Evolutionary conservation across 2,888 invertebrate species (phyloP).

Genomic region (Polietes domitor): DNA sequence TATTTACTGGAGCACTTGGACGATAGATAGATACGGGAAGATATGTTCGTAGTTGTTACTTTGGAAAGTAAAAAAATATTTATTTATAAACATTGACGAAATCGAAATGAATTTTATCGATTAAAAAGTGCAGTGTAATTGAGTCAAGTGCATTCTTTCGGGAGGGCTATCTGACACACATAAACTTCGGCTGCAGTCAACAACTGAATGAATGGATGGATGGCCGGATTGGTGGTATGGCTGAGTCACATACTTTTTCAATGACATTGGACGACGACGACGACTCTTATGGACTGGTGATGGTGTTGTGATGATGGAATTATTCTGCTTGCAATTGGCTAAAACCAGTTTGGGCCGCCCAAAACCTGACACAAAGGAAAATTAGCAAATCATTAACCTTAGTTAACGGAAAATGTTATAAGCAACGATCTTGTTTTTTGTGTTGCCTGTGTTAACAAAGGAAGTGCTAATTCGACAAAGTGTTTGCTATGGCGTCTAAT

Average conservation of each 20-base stretch:
- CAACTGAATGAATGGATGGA: neutral
- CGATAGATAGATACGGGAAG: too few species aligned
- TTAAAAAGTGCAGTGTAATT: neutral
- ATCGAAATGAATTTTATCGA: neutral
- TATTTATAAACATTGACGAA: conserved; percentile 6
- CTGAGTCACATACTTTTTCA: neutral
- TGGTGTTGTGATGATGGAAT: neutral
- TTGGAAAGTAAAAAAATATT: neutral
- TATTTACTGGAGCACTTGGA: neutral
- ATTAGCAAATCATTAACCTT: conserved; percentile 52
- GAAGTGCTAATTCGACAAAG: neutral
- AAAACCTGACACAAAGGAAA: conserved; percentile 2
- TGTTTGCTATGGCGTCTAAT: neutral
- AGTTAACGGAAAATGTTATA: conserved; percentile 36
- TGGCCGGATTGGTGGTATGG: too few species aligned
- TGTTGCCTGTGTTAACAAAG: neutral
- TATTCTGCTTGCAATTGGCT: conserved; percentile 26
- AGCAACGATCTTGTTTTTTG: conserved; percentile 4
- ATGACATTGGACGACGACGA: neutral
- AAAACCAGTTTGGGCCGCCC: conserved; percentile 32
- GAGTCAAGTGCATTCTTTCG: neutral
- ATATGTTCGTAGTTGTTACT: too few species aligned
- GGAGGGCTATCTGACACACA: too few species aligned
- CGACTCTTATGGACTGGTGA: neutral
- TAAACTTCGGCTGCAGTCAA: neutral